Evolutionary conservation across 2,888 invertebrate species (phyloP).

Genomic region (Boloria selene): DNA sequence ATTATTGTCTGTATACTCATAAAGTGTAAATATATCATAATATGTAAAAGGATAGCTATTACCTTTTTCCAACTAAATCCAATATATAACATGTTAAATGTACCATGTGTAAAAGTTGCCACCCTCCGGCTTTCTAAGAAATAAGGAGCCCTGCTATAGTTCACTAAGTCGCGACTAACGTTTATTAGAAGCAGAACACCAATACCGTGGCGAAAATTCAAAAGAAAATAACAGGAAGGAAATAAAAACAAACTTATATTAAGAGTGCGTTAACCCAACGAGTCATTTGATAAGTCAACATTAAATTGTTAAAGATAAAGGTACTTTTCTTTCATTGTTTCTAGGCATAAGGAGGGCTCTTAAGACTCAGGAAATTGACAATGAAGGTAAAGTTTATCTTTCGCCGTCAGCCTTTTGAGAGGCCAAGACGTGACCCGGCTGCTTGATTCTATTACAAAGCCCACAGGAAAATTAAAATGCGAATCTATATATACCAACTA

Average conservation of each 20-base stretch:
- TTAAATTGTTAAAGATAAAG: constrained; percentile 62
- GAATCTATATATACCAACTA: constrained; percentile 64
- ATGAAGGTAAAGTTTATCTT: constrained; percentile 80
- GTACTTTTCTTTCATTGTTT: constrained; percentile 73
- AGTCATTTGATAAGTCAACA: constrained; percentile 73
- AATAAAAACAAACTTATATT: constrained; percentile 25
- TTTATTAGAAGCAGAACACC: constrained; percentile 3
- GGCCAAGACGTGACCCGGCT: constrained; percentile 72
- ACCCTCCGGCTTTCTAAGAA: constrained; percentile 15
- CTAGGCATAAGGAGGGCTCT: constrained; percentile 65
- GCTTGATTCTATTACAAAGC: constrained; percentile 67
- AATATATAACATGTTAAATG: constrained; percentile 24
- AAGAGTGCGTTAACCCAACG: constrained; percentile 54
- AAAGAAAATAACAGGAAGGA: constrained; percentile 11
- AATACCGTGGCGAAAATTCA: background rate
- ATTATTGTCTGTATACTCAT: too few species aligned
- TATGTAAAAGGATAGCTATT: background rate
- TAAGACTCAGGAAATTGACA: constrained; percentile 77
- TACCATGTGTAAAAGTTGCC: constrained; percentile 19
- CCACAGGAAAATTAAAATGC: constrained; percentile 70
- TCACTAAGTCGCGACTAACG: constrained; percentile 3
- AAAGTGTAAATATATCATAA: too few species aligned
- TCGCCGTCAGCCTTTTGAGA: constrained; percentile 74
- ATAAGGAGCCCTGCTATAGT: constrained; percentile 11
- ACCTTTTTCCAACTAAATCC: constrained; percentile 11